These are phyloP conservation scores for Bombus polaris DNA, from an alignment of 1,140 invertebrate species.

Conservation along the genomic window DNA sequence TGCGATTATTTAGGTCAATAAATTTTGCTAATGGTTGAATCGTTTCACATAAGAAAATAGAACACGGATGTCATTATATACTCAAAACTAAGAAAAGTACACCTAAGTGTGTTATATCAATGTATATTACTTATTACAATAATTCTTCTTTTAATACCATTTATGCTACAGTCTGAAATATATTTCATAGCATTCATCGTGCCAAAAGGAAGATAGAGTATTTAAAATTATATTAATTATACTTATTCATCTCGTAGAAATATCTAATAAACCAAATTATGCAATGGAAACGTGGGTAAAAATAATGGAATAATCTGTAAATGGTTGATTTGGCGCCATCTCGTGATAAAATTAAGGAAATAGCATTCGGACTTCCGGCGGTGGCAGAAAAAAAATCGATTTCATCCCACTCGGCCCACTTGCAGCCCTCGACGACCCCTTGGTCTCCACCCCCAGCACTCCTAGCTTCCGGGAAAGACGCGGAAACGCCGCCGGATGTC, in stretches of 20 bases:
- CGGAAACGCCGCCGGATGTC: conserved; percentile 73
- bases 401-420: conserved; percentile 65
- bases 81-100: too few species aligned
- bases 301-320: conserved; percentile 41
- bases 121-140: not conserved
- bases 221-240: not conserved
- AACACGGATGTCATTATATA: too few species aligned
- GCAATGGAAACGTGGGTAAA: not conserved
- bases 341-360: conserved; percentile 59
- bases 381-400: conserved; percentile 73
- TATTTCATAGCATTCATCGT: not conserved
- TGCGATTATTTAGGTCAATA: not conserved
- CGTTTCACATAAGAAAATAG: too few species aligned
- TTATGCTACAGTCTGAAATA: not conserved
- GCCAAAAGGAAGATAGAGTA: not conserved
- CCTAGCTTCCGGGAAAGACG: conserved; percentile 62
- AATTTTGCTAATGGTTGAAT: not conserved
- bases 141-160: not conserved
- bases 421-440: conserved; percentile 53
- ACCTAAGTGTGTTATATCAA: too few species aligned
- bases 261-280: not conserved
- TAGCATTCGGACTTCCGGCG: conserved; percentile 56
- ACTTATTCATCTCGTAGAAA: not conserved
- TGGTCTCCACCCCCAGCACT: conserved; percentile 43
- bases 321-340: conserved; percentile 70